Evolutionary conservation across 1,140 invertebrate species (phyloP).

Genomic region (Eupristina koningsbergeri): DNA sequence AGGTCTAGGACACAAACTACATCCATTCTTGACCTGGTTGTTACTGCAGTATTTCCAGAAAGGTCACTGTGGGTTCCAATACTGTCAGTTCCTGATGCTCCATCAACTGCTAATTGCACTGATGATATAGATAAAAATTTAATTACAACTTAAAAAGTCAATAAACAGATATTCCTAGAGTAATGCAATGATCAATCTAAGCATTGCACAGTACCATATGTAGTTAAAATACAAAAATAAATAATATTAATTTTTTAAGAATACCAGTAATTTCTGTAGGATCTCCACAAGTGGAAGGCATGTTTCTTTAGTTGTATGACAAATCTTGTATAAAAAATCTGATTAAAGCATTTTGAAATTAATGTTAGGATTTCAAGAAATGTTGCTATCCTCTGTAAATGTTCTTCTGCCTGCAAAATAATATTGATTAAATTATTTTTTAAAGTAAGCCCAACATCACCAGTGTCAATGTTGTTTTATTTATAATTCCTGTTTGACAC

Average conservation of each 20-base stretch:
- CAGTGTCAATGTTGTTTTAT: neutral
- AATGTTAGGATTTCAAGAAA: neutral
- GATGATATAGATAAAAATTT: constrained; percentile 16
- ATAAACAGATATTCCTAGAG: no score
- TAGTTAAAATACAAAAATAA: constrained; percentile 6
- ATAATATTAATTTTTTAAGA: neutral
- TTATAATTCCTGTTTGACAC: constrained; percentile 1
- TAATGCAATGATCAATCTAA: no score
- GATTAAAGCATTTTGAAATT: constrained; percentile 31
- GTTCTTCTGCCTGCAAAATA: constrained; percentile 16
- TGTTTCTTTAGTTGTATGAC: constrained; percentile 54
- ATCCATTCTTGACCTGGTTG: constrained; percentile 84
- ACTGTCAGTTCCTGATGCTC: constrained; percentile 77
- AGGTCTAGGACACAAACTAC: constrained; percentile 93
- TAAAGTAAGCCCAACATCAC: neutral
- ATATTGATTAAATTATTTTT: neutral
- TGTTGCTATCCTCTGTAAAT: neutral
- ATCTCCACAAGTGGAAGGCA: constrained; percentile 68
- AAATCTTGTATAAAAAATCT: constrained; percentile 4
- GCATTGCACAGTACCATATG: no score
- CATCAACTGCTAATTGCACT: constrained; percentile 59
- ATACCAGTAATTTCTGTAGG: constrained; percentile 63
- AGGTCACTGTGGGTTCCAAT: constrained; percentile 81
- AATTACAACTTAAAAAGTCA: no score
- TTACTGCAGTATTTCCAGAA: constrained; percentile 78